Evolutionary conservation across 2,888 invertebrate genomes (phyloP), one percentile per base, ranked within the genome.

Genomic region (Melitaea athalia): DNA sequence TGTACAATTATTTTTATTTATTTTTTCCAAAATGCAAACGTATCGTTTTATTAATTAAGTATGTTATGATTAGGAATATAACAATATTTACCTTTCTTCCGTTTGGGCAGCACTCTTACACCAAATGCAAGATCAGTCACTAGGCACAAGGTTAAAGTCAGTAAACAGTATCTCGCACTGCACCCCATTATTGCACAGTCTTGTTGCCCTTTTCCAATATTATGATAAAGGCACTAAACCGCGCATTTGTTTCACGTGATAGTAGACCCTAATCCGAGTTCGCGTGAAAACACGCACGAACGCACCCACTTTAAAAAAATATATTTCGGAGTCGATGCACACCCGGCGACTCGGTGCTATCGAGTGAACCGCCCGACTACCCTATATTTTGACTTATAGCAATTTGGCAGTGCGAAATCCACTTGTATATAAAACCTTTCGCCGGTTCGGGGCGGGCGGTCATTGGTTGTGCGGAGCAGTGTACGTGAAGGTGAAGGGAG

Each of bases 381-480:
- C 93, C 94, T 94, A 93, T 93, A 94, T 94, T 94, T 94, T 93
- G 91, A 93, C 89, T 93, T 92, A 89, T 93, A 93, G 93, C 93
- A 89, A 90, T 91, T 93, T 91, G 89, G 89, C 91, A 87, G 89
- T 91, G 93, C 93, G 87, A 93, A 93, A 92, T 93, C 93, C 87
- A 93, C 92, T 92, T 90, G 92, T 94, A 93, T 94, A 94, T 94
- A 94, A 94, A 94, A 94, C 94, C 94, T 94, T 94, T 94, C 92
- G 93, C 93, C 92, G 91, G 91, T 85, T 88, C 85, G 86, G 85
- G 84, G 87, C 88, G 86, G 83, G 81, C 88, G 87, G 86, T 85
- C 86, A 93, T 93, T 93, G 93, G 93, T 87, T 79, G 89, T 77
- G 74, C 76, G 73, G 77, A 80, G 73, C 72, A 70, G 66, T 49